A percentile compares a stretch with the other conserved stretches of the same genome.
Conservation (phyloP, 2,113 vertebrate species). For the Plecturocebus donacophilus region DNA sequence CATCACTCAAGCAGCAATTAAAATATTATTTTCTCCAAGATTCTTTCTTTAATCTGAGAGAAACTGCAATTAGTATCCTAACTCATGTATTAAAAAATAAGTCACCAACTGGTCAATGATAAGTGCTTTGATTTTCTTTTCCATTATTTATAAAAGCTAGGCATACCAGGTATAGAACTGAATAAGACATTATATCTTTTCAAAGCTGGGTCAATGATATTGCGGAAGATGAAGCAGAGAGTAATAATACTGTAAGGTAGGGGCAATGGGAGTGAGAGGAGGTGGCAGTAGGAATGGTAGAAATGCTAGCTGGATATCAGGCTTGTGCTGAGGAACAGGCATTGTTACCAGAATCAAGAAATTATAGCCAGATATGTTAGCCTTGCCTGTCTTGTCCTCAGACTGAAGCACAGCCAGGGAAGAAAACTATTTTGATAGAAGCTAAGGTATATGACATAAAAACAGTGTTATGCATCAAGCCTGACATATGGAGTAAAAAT, state of each 20-base stretch:
- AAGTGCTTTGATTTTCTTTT: neutral
- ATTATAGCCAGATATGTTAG: neutral
- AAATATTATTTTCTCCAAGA: neutral
- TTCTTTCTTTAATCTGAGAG: neutral
- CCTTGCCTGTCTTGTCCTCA: neutral
- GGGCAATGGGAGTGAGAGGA: too few relatives aligned
- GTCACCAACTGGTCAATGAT: neutral
- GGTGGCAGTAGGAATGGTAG: fast-evolving
- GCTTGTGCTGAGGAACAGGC: neutral
- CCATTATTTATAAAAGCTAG: neutral
- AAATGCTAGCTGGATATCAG: neutral
- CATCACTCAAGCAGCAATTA: neutral
- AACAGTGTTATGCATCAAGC: neutral
- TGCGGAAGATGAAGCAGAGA: neutral
- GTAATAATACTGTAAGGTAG: neutral
- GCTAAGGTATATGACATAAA: neutral
- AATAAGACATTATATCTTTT: neutral
- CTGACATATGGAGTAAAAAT: neutral
- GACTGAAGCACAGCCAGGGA: neutral
- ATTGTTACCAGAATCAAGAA: neutral
- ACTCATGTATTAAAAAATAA: neutral
- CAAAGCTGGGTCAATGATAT: neutral
- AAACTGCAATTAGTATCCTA: neutral
- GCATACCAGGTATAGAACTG: neutral
- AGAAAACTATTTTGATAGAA: neutral